A percentile compares a stretch with the other conserved stretches of the same genome.
These are phyloP conservation scores for Dreissena rostriformis DNA, from an alignment of 1,140 invertebrate genomes.

Conservation along the genomic window DNA sequence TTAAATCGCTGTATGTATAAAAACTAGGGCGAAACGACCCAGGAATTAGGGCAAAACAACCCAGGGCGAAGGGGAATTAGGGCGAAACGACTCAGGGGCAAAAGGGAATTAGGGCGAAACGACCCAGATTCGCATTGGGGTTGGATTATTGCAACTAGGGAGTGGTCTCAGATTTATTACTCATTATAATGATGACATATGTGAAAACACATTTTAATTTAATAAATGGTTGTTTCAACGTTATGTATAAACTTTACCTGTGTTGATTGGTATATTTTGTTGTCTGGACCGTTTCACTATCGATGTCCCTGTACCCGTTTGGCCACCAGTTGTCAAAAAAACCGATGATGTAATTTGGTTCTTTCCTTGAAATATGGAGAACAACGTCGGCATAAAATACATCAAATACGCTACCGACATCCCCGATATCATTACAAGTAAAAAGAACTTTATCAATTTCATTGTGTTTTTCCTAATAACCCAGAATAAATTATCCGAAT, in stretches of 20 bases:
- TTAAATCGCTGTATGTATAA: too few species aligned
- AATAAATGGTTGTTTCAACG: too few species aligned
- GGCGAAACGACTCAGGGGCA: too few species aligned
- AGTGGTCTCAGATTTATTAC: too few species aligned
- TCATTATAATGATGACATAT: too few species aligned
- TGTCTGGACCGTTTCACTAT: slow-evolving; percentile 61
- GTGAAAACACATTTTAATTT: too few species aligned
- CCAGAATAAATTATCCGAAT: neutral
- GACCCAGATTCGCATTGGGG: too few species aligned
- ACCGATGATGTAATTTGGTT: slow-evolving; percentile 35
- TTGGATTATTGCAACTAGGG: too few species aligned
- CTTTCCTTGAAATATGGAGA: slow-evolving; percentile 56
- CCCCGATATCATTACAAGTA: slow-evolving; percentile 62
- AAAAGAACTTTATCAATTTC: slow-evolving; percentile 50
- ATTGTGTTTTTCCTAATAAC: slow-evolving; percentile 41
- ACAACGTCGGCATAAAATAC: slow-evolving; percentile 50
- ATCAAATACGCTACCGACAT: slow-evolving; percentile 63
- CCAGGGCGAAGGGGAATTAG: too few species aligned
- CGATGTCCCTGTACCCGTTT: slow-evolving; percentile 60
- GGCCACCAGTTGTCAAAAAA: neutral
- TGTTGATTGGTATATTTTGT: slow-evolving; percentile 57
- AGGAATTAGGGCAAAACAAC: too few species aligned
- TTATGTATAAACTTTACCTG: slow-evolving; percentile 46
- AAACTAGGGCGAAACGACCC: too few species aligned
- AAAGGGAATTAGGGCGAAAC: too few species aligned